A percentile compares a stretch with the other conserved stretches of the same genome.
Evolutionary conservation across 2,113 vertebrate species (phyloP).

Genomic region (Pterocles orientalis): DNA sequence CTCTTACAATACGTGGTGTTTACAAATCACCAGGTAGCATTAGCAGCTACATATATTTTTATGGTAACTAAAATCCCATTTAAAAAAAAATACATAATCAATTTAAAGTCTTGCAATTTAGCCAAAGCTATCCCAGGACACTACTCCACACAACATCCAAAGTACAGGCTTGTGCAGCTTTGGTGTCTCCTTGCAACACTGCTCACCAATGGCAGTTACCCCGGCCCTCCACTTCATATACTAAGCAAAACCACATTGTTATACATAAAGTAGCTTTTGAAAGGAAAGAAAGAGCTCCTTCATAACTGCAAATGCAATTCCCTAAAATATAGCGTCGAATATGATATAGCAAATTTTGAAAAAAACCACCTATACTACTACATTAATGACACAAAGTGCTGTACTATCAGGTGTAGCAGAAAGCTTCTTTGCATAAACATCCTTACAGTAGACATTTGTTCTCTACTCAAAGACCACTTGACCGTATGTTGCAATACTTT

Average conservation of each 20-base stretch:
- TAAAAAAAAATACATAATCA: background rate
- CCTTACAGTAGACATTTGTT: background rate
- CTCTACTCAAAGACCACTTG: background rate
- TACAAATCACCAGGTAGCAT: background rate
- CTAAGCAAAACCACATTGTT: slow-evolving; percentile 13
- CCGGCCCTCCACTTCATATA: background rate
- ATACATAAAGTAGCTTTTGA: background rate
- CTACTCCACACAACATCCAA: background rate
- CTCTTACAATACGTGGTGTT: background rate
- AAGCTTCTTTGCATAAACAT: background rate
- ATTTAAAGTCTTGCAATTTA: background rate
- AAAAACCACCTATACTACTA: background rate
- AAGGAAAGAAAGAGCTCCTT: slow-evolving; percentile 18
- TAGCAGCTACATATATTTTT: background rate
- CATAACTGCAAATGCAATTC: background rate
- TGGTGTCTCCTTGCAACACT: background rate
- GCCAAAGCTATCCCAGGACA: background rate
- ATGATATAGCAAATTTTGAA: background rate
- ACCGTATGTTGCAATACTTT: background rate
- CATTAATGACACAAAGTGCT: slow-evolving; percentile 9
- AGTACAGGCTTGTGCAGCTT: background rate
- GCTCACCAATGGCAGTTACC: background rate
- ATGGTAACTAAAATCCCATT: background rate
- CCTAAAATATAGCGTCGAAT: background rate
- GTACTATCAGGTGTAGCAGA: background rate